Evolutionary conservation across 2,113 vertebrate species (phyloP), one percentile per base, ranked within the genome.

Genomic region (Tragelaphus buxtoni): DNA sequence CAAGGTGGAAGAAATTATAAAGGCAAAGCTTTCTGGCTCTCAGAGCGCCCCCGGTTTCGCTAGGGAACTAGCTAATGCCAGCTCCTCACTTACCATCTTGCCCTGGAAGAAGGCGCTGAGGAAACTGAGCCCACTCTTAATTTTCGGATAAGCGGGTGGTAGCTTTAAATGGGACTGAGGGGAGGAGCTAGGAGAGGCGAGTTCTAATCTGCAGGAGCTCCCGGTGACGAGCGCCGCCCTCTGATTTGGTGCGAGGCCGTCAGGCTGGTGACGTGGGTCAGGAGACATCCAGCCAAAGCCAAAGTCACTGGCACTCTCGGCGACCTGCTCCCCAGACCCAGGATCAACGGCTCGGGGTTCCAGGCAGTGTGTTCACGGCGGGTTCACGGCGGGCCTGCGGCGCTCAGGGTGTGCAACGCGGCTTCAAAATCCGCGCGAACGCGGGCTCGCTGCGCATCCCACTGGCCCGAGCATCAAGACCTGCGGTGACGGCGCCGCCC

Each of bases 41-140:
- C 96, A 55, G 80, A 56, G 63, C 11, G 65, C 89, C 81, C 93
- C 77, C 2, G 58, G 79, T 45, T 97, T 89, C 76, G 45, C 93
- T 95, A 56, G 74, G 5, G 3, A 39, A 61, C 55, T 53, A n/a
- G 91, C 92, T 39, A 58, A 51, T 51, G 80, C 82, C 88, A 93
- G 93, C 85, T 95, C 91, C 96, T 96, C 96, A 99, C 99, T 99
- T 98, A 99, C 99, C 99, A 99, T 99, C 85, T 95, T 97, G 98
- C 85, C 60, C 97, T 93, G 96, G 93, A 89, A 98, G 97, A 91
- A 97, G 96, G 96, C 97, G 98, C 97, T 97, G 97, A 95, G 97
- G 97, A 98, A 96, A 97, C 94, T 95, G 91, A 97, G 97, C 97
- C 89, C 96, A 97, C 92, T 96, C 80, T 94, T 61, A 79, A 97